phyloP scores from a whole-genome alignment of 1,140 invertebrate species.

The Calliopsis andreniformis region DNA sequence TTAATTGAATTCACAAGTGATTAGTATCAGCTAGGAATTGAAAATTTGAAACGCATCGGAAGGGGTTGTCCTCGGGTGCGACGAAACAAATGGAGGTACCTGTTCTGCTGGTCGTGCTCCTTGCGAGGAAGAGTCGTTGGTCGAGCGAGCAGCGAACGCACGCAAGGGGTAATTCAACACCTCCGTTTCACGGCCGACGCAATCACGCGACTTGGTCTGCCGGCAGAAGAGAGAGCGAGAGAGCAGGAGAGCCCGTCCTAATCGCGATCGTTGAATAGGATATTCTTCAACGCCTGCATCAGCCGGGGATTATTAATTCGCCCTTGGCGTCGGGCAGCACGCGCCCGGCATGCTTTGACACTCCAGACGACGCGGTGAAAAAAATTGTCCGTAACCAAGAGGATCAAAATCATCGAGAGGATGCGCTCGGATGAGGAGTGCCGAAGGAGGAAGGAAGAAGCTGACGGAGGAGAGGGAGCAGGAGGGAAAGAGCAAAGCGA shows the following conservation, averaged over 20 bases:
- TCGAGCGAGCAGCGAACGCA: conserved; percentile 2
- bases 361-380: not conserved
- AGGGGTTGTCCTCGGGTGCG: too few species aligned
- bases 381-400: conserved; percentile 15
- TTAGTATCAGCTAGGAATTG: too few species aligned
- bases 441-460: conserved; percentile 3
- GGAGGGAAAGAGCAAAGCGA: not conserved
- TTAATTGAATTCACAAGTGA: too few species aligned
- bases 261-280: conserved; percentile 38
- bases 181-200: conserved; percentile 29
- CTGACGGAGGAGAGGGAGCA: too few species aligned
- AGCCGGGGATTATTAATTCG: conserved; percentile 38
- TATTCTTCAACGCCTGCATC: conserved; percentile 31
- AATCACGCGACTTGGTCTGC: conserved; percentile 24
- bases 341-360: conserved; percentile 29
- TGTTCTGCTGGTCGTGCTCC: not conserved
- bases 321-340: conserved; percentile 13
- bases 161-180: conserved; percentile 22
- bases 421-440: not conserved
- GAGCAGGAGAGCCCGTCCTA: conserved; percentile 19
- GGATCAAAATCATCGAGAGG: conserved; percentile 4
- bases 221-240: not conserved
- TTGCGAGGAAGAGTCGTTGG: not conserved
- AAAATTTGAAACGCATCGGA: too few species aligned
- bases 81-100: not conserved